Evolutionary conservation across 2,888 invertebrate genomes (phyloP), one percentile per base, ranked within the genome.

Genomic region (Stramonita haemastoma): DNA sequence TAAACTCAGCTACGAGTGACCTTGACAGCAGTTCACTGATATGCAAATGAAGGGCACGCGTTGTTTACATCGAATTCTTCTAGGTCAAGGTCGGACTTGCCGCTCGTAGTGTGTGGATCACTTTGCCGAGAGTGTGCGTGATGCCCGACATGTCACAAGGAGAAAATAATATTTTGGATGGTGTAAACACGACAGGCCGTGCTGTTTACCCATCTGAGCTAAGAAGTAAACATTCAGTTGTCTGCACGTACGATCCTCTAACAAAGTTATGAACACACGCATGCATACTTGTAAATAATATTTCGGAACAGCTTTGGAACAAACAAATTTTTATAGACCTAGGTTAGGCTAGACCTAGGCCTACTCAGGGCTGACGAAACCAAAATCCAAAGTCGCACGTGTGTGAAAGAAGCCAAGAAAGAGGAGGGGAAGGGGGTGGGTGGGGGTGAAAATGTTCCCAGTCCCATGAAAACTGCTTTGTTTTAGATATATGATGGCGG

Each of bases 41-140:
- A 93, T 93, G 93, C 90, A 92, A 93, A 93, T 93, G 90, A 91
- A 90, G 87, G 89, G 73, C 90, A 91, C 86, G 87, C 77, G 91
- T 91, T 93, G 93, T 93, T 93, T 93, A 93, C 93, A 92, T 92
- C 93, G 90, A 87, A 34, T 87, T 91, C 88, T 90, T 85, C 34
- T 90, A 89, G 92, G 93, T 93, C 92, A 91, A 91, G 90, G 92
- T 91, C 92, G 90, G 88, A 34, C 66, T 17, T 60, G 87, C 89
- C 46, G 57, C 22, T 83, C 6, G 29, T 5, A 22, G 34, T 1
- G 29, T 22, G 66, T 19, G 86, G 57, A 29, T 34, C 34, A 79
- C 8, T 73, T 17, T 2, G 17, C 5, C 15, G 79, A 34, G n/a
- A 26, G 73, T 73, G 36, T 81, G 46, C 29, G 46, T 83, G 46